A percentile compares a stretch with the other conserved stretches of the same genome.
Conservation (phyloP, 2,888 invertebrate genomes). For the Bembecia ichneumoniformis region DNA sequence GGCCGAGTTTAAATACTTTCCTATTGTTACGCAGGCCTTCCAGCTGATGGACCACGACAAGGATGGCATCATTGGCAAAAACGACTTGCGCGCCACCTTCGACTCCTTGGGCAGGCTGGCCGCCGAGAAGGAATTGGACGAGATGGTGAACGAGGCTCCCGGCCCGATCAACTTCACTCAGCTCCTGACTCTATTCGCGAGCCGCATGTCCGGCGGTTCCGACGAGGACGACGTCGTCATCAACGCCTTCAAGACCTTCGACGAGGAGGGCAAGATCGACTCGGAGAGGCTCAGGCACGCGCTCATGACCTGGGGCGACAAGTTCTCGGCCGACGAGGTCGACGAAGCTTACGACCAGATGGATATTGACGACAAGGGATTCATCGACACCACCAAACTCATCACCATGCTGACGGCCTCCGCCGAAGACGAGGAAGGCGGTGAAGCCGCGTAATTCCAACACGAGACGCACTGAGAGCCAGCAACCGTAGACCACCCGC, state of each 20-base stretch:
- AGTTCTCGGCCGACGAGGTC: slow-evolving; percentile 89
- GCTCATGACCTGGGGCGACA: slow-evolving; percentile 94
- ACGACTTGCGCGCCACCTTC: slow-evolving; percentile 91
- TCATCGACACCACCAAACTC: slow-evolving; percentile 89
- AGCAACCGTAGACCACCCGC: slow-evolving; percentile 21
- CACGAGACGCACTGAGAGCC: slow-evolving; percentile 17
- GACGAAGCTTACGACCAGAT: slow-evolving; percentile 95
- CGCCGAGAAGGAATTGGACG: slow-evolving; percentile 91
- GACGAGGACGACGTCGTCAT: slow-evolving; percentile 94
- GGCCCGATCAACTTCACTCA: slow-evolving; percentile 97
- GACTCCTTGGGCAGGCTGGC: slow-evolving; percentile 93
- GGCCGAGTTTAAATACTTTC: neutral
- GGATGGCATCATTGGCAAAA: slow-evolving; percentile 91
- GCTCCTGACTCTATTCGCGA: slow-evolving; percentile 91
- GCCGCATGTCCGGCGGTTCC: slow-evolving; percentile 91
- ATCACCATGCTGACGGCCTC: slow-evolving; percentile 91
- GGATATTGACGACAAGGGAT: slow-evolving; percentile 91
- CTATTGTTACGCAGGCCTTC: slow-evolving; percentile 78
- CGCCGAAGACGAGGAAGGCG: slow-evolving; percentile 84
- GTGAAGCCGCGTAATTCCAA: slow-evolving; percentile 56
- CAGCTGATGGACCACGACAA: slow-evolving; percentile 97
- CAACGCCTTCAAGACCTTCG: slow-evolving; percentile 93
- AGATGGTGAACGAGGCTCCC: slow-evolving; percentile 89
- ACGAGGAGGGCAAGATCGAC: slow-evolving; percentile 89
- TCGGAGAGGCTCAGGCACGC: slow-evolving; percentile 91